These are phyloP conservation scores for Heliconius nattereri DNA, from an alignment of 1,140 invertebrate species.

Conservation along the genomic window DNA sequence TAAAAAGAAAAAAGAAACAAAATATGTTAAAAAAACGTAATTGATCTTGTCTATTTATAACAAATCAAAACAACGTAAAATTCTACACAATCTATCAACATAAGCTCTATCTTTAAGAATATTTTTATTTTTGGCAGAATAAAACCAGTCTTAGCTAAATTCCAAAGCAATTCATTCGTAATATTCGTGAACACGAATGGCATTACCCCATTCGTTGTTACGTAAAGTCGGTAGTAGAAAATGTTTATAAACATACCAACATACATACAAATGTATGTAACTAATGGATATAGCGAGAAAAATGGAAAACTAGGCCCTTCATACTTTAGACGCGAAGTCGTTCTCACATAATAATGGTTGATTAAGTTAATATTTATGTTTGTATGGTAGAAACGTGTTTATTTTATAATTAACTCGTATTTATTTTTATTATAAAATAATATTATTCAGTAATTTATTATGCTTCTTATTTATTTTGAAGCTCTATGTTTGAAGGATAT, in stretches of 20 bases:
- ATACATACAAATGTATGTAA: constrained; percentile 1
- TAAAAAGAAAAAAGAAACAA: background rate
- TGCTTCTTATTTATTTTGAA: background rate
- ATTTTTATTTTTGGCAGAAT: background rate
- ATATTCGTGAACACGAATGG: background rate
- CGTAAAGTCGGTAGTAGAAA: background rate
- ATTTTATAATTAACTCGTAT: background rate
- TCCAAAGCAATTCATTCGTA: background rate
- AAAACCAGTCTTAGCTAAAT: constrained; percentile 1
- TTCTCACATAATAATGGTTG: constrained; percentile 6
- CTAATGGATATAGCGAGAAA: background rate
- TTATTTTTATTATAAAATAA: background rate
- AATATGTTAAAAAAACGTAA: background rate
- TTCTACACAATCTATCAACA: background rate
- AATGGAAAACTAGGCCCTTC: background rate
- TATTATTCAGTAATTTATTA: background rate
- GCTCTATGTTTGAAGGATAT: too few species aligned
- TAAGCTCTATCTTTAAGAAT: background rate
- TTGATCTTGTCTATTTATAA: background rate
- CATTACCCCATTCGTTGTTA: background rate
- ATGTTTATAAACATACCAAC: background rate
- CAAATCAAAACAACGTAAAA: background rate
- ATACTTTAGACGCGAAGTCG: background rate
- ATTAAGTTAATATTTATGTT: background rate
- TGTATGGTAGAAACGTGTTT: background rate